Conservation (phyloP, 2,797 vertebrate genomes). For the Scleropages formosus region DNA sequence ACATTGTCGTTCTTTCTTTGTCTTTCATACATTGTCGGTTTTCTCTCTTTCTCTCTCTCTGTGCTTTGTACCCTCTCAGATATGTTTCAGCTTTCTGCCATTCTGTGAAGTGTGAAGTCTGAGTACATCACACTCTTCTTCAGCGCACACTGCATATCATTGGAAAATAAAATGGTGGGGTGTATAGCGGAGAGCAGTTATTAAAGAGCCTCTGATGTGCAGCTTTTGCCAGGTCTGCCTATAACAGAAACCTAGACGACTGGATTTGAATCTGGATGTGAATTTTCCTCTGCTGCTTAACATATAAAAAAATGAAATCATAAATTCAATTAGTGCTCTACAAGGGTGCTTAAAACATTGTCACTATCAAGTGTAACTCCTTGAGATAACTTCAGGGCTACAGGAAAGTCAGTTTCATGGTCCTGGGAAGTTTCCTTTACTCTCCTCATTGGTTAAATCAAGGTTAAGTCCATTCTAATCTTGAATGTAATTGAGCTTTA, state of each 20-base stretch:
- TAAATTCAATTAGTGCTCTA: no score
- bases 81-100: background rate
- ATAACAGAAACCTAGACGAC: background rate
- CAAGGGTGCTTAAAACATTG: background rate
- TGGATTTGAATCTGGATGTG: background rate
- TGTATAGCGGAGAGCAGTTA: background rate
- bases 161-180: no score
- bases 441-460: background rate
- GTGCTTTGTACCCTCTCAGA: background rate
- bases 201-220: background rate
- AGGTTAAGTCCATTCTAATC: background rate
- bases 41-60: background rate
- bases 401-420: background rate
- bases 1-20: background rate
- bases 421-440: background rate
- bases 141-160: background rate
- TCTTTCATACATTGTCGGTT: background rate
- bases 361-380: background rate
- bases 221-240: background rate
- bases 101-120: slow-evolving; percentile 4
- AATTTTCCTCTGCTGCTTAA: slow-evolving; percentile 10
- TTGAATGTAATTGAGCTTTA: background rate
- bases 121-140: background rate
- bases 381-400: slow-evolving; percentile 10
- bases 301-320: no score